Evolutionary conservation across 2,888 invertebrate species (phyloP), one percentile per base, ranked within the genome.

Genomic region (Phengaris alcon): DNA sequence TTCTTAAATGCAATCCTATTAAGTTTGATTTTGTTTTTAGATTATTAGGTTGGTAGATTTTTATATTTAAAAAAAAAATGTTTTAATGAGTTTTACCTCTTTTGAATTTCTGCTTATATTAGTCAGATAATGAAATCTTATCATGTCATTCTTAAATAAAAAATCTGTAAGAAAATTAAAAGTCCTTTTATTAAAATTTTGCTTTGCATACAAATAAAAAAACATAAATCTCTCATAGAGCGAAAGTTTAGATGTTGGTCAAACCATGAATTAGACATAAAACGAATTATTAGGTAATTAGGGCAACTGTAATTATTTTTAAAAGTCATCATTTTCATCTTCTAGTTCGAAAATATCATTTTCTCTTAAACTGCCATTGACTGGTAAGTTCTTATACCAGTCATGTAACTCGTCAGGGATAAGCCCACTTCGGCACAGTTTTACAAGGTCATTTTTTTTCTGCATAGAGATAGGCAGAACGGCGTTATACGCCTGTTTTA

Each of bases 1-100:
- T 54, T 54, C 54, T 13, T 54, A 54, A 54, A 54, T 54, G 54
- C 54, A 54, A 54, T 54, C 54, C 54, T 54, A 54, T 54, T 54
- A 54, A 54, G 54, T 54, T 54, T 54, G 54, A 54, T 54, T 54
- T 54, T 54, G 54, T 54, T 54, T 54, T 54, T 54, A 54, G 54
- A 54, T 54, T 54, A 13, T 54, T 54, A 54, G 54, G 54, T 54
- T 54, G 13, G 54, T 54, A 54, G 54, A 54, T 54, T 54, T 54
- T 13, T 54, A 54, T 54, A 54, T 54, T 54, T 13, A 54, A 54
- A 54, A 35, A 35, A 35, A 35, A 13, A 6, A 54, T 54, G 13
- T 54, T 13, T 54, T 54, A 52, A 54, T 54, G 54, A 54, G 54
- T 54, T 35, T 35, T 54, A 54, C 13, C 13, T 54, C 13, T 13